phyloP scores from a whole-genome alignment of 2,888 invertebrate species.

The Lydus trimaculatus region DNA sequence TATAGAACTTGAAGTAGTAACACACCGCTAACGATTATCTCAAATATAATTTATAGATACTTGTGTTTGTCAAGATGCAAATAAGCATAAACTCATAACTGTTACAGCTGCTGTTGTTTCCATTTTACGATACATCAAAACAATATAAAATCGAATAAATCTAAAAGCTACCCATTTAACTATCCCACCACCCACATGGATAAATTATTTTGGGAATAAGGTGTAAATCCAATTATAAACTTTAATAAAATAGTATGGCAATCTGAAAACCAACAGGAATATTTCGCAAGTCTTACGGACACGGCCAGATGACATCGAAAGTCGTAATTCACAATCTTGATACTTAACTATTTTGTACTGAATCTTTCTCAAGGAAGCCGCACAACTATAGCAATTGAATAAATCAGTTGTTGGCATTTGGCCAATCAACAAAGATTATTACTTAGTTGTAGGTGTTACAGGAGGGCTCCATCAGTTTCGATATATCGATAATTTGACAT shows the following conservation, averaged over 20 bases:
- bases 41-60: not conserved
- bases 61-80: not conserved
- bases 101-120: not conserved
- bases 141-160: not conserved
- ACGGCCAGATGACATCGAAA: slow-evolving; percentile 54
- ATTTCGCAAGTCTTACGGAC: slow-evolving; percentile 55
- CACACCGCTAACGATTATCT: not conserved
- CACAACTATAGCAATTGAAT: slow-evolving; percentile 53
- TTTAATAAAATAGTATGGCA: slow-evolving; percentile 48
- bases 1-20: not conserved
- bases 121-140: not conserved
- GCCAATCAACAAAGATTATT: slow-evolving; percentile 47
- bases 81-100: slow-evolving; percentile 1
- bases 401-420: slow-evolving; percentile 52
- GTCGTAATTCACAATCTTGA: slow-evolving; percentile 51
- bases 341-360: slow-evolving; percentile 56
- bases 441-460: slow-evolving; percentile 22
- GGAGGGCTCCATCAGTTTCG: slow-evolving; percentile 26
- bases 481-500: not conserved
- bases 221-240: slow-evolving; percentile 54
- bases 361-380: slow-evolving; percentile 53
- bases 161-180: not conserved
- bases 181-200: slow-evolving; percentile 43
- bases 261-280: slow-evolving; percentile 52
- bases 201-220: slow-evolving; percentile 43